Conservation (phyloP, 2,113 vertebrate genomes). For the Aramus guarauna region DNA sequence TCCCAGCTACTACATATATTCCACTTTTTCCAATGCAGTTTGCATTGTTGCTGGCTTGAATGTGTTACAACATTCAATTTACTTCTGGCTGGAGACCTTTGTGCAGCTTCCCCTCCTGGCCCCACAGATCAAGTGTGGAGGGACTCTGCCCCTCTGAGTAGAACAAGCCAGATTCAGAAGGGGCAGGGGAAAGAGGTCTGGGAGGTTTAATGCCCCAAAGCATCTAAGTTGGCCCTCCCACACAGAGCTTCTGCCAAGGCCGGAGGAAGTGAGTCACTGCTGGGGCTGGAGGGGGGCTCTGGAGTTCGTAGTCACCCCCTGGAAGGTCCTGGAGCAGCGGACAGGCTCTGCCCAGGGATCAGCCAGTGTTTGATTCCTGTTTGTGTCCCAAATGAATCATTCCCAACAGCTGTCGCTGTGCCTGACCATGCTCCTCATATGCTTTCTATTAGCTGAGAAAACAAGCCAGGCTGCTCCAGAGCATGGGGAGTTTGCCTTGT, state of each 20-base stretch:
- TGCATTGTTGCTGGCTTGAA: neutral
- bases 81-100: neutral
- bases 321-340: conserved; percentile 17
- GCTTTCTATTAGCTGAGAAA: conserved; percentile 55
- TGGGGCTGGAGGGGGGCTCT: neutral
- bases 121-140: neutral
- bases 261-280: conserved; percentile 17
- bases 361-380: conserved; percentile 23
- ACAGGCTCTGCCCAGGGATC: conserved; percentile 35
- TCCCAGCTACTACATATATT: neutral
- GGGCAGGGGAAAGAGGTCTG: neutral
- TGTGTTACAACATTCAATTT: neutral
- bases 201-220: neutral
- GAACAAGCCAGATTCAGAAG: neutral
- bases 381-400: conserved; percentile 49
- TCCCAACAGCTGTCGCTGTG: conserved; percentile 7
- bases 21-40: neutral
- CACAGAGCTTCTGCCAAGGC: neutral
- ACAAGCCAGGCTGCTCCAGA: neutral
- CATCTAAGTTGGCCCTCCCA: neutral
- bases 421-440: conserved; percentile 24
- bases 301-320: neutral
- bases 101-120: neutral
- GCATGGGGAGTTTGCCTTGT: neutral
- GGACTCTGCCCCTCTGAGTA: neutral